Conservation (phyloP, 2,888 invertebrate species). For the Leptopilina drosophilae region DNA sequence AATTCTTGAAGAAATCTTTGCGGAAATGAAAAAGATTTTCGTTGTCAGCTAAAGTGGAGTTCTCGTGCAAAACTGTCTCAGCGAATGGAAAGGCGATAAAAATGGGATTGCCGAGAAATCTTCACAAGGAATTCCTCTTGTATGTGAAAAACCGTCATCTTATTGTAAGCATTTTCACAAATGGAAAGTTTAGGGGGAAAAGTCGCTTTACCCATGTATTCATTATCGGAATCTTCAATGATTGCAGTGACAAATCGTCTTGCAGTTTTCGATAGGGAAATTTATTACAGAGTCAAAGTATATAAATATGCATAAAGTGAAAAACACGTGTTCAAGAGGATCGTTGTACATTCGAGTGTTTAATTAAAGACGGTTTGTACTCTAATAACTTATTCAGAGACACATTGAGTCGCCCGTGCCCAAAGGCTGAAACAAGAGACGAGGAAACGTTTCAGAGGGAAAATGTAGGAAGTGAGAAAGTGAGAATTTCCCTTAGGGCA, state of each 20-base stretch:
- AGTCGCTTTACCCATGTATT: not conserved
- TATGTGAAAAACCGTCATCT: not conserved
- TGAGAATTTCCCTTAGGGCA: conserved; percentile 14
- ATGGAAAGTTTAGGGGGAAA: conserved; percentile 1
- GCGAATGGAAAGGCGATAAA: conserved; percentile 19
- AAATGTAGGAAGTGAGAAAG: conserved; percentile 10
- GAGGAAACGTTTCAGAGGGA: conserved; percentile 2
- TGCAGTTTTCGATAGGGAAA: not conserved
- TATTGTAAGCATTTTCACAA: conserved; percentile 11
- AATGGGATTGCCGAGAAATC: conserved; percentile 31
- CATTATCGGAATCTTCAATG: not conserved
- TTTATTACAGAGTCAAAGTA: too few species aligned
- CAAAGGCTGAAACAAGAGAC: conserved; percentile 22
- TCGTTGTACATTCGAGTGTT: conserved; percentile 39
- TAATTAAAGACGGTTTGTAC: conserved; percentile 50
- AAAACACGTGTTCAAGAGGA: too few species aligned
- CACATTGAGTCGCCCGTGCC: conserved; percentile 16
- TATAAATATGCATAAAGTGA: too few species aligned
- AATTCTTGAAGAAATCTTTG: not conserved
- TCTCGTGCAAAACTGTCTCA: conserved; percentile 22
- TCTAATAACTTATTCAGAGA: conserved; percentile 50
- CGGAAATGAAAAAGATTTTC: conserved; percentile 22
- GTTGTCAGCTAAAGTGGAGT: conserved; percentile 25
- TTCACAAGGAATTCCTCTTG: not conserved
- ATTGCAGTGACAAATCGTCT: conserved; percentile 35